phyloP scores from a whole-genome alignment of 2,888 invertebrate species.

The Nudaria mundana region DNA sequence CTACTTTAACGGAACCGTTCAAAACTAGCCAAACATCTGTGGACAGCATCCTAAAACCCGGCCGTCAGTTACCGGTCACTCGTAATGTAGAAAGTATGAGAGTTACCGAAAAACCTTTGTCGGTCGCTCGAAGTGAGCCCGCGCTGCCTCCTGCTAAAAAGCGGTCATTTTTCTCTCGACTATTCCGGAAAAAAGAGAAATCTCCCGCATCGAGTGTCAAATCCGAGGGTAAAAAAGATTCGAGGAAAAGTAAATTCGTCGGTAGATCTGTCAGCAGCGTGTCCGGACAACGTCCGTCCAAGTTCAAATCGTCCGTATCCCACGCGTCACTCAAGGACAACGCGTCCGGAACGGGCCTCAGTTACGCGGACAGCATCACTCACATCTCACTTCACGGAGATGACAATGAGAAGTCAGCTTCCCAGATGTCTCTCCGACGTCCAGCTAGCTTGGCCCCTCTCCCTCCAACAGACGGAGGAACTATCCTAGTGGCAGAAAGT shows the following conservation, averaged over 20 bases:
- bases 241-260: slow-evolving; percentile 64
- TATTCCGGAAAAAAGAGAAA: slow-evolving; percentile 68
- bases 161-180: slow-evolving; percentile 70
- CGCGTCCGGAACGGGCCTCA: slow-evolving; percentile 62
- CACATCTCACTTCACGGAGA: slow-evolving; percentile 85
- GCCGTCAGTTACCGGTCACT: slow-evolving; percentile 54
- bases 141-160: slow-evolving; percentile 71
- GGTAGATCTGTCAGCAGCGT: slow-evolving; percentile 83
- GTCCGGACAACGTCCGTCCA: slow-evolving; percentile 80
- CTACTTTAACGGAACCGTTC: slow-evolving; percentile 56
- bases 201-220: slow-evolving; percentile 71
- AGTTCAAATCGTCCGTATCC: slow-evolving; percentile 64
- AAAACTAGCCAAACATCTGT: slow-evolving; percentile 70
- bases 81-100: slow-evolving; percentile 42
- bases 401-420: slow-evolving; percentile 58
- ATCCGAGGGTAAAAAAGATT: slow-evolving; percentile 55
- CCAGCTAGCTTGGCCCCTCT: slow-evolving; percentile 56
- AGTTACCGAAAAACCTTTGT: slow-evolving; percentile 35
- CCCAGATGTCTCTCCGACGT: slow-evolving; percentile 51
- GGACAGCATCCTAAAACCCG: slow-evolving; percentile 64
- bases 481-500: slow-evolving; percentile 82
- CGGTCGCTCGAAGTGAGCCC: slow-evolving; percentile 63
- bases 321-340: slow-evolving; percentile 69
- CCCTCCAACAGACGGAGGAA: slow-evolving; percentile 77
- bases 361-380: slow-evolving; percentile 82